Evolutionary conservation across 2,797 vertebrate species (phyloP), one percentile per base, ranked within the genome.

Genomic region (Pagetopsis macropterus): DNA sequence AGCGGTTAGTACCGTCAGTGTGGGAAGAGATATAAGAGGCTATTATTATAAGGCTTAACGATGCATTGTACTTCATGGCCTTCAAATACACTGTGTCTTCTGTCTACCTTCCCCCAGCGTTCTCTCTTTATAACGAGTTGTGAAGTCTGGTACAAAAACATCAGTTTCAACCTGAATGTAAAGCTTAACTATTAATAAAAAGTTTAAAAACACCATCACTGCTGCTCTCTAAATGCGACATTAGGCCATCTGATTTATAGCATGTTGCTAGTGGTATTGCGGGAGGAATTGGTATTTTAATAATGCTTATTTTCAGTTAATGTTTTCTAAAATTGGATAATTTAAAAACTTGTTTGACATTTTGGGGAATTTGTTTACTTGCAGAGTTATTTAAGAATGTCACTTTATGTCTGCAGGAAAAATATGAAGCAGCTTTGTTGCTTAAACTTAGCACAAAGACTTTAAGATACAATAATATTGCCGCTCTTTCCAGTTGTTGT

Each of bases 21-120:
- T 70, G 68, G 80, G 65, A 75, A 70, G 76, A 66, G 67, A 70
- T 74, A 81, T 56, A 81, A 84, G 48, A 83, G 65, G 52, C 55
- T 71, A 51, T 78, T 76, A 80, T 82, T 82, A 85, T 75, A 43
- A 83, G 66, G 61, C 70, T 49, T 73, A 84, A 78, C 82, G 51
- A 62, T 68, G 62, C 74, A 27, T 73, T 70, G 57, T 71, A 85
- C 81, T 82, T 55, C 33, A 37, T 9, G 70, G 60, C 48, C 60
- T 82, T 78, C 33, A 66, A 84, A 73, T 75, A 80, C 76, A 79
- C 61, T 72, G 68, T 51, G 61, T 8, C 43, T 43, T 73, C 9
- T 66, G 23, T 40, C 55, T 43, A 5, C 3, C 10, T 55, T 45
- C 56, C 21, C 43, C n/a, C 46, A 27, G 16, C 12, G n/a, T 23